Evolutionary conservation across 1,140 invertebrate species (phyloP).

Genomic region (Mercenaria mercenaria): DNA sequence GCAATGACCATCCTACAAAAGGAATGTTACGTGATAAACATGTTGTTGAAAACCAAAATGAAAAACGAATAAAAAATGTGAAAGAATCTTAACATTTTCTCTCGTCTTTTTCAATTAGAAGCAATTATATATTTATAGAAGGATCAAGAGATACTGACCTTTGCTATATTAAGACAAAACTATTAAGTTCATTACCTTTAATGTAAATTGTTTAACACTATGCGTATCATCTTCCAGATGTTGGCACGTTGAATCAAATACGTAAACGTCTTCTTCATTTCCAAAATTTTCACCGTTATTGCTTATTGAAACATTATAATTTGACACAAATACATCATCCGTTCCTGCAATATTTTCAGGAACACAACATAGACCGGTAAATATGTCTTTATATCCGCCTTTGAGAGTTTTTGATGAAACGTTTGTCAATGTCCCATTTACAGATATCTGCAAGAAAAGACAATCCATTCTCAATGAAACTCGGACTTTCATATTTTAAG

Average conservation of each 20-base stretch:
- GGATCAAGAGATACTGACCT: too few relatives aligned
- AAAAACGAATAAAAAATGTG: background rate
- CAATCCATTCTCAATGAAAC: too few relatives aligned
- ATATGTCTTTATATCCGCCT: background rate
- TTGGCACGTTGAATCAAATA: background rate
- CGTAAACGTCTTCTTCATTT: background rate
- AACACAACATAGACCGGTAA: background rate
- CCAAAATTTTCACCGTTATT: background rate
- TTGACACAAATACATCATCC: background rate
- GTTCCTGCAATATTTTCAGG: background rate
- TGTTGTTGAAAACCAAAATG: background rate
- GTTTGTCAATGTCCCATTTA: background rate
- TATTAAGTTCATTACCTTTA: background rate
- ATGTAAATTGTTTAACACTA: background rate
- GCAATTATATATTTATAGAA: background rate
- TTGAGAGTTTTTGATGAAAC: background rate
- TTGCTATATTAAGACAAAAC: too few relatives aligned
- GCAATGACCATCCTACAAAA: background rate
- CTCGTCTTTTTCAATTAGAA: too few relatives aligned
- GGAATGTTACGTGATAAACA: too few relatives aligned
- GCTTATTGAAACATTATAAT: background rate
- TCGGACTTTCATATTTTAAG: too few relatives aligned
- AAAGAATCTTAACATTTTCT: background rate
- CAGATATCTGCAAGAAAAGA: too few relatives aligned
- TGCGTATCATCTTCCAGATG: background rate